Base-by-base conservation (phyloP, 1,140 invertebrate genomes). In the Araneus ventricosus region DNA sequence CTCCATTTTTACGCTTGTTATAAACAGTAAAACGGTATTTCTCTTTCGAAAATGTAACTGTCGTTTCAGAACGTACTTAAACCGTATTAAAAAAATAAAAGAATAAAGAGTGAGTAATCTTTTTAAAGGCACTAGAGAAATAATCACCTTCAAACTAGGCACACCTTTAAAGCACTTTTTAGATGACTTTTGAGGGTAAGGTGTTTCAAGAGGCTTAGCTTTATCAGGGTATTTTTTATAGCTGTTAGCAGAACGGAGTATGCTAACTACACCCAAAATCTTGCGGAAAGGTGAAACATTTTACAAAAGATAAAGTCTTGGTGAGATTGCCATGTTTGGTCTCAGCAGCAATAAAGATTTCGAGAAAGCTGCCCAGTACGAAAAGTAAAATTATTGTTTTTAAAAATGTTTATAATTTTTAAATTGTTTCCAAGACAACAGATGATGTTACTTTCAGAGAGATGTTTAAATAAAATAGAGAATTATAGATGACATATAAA, bases 201-300 rank as follows among this genome's bases (percentile, higher is more conserved):
- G 24, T 85, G 82, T 30, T 27, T 34, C 52, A 57, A n/a, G n/a
- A 59, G 52, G 84, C 45, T 86, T 20, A 59, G 30, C 30, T 52
- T 86, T 86, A 86, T 86, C 84, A 24, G 52, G 45, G 4, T 34
- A 45, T 61, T 86, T 86, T 86, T 86, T 86, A 86, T 61, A 37
- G 27, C 84, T 61, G 84, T 86, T 59, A 24, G 84, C 6, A 24
- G 52, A 61, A 14, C 2, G 20, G 20, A 34, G 14, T 75, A 34
- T 75, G 30, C 70, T 37, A 75, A 84, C 80, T 84, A 84, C 80
- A 45, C 80, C 80, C 80, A 84, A 41, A 41, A 41, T 45, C 80
- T 45, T 17, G 27, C 8, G 17, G 8, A 45, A 45, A 84, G 45
- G 24, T 41, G 39, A 45, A 30, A 37, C 30, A 30, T 34, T 34